These are phyloP conservation scores for Proterorhinus semilunaris DNA, from an alignment of 2,113 vertebrate species.

Conservation along the genomic window DNA sequence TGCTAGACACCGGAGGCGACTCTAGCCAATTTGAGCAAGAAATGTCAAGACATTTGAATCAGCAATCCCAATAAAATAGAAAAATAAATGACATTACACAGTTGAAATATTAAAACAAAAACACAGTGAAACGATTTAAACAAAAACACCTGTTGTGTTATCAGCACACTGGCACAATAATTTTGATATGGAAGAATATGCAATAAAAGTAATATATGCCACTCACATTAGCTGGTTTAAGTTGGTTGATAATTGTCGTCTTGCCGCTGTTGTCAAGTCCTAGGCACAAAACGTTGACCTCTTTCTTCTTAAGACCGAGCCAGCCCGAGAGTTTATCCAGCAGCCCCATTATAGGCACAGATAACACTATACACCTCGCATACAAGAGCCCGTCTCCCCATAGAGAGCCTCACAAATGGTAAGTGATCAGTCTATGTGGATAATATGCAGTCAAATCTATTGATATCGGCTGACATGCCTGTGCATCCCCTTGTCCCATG, in stretches of 20 bases:
- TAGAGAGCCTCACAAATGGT: conserved; percentile 23
- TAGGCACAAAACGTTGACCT: conserved; percentile 94
- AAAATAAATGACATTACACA: no score
- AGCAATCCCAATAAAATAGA: no score
- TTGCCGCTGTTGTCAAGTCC: conserved; percentile 98
- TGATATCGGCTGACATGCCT: conserved; percentile 8
- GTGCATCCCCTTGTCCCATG: not conserved
- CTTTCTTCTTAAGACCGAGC: conserved; percentile 94
- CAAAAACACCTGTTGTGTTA: no score
- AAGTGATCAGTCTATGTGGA: conserved; percentile 7
- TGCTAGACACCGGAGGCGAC: no score
- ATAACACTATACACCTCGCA: conserved; percentile 14
- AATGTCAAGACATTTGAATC: no score
- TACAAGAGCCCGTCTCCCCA: conserved; percentile 39
- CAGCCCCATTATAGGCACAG: conserved; percentile 83
- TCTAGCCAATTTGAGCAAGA: no score
- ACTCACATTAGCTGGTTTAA: conserved; percentile 94
- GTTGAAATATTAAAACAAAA: no score
- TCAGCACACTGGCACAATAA: not conserved
- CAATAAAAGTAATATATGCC: not conserved
- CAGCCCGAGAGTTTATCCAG: conserved; percentile 92
- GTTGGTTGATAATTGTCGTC: conserved; percentile 97
- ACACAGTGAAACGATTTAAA: no score
- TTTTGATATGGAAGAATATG: not conserved
- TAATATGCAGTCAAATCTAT: conserved; percentile 10